Percentiles rank a stretch among this genome's conserved stretches.
phyloP scores from a whole-genome alignment of 2,797 vertebrate species.

The Phrynocephalus forsythii region DNA sequence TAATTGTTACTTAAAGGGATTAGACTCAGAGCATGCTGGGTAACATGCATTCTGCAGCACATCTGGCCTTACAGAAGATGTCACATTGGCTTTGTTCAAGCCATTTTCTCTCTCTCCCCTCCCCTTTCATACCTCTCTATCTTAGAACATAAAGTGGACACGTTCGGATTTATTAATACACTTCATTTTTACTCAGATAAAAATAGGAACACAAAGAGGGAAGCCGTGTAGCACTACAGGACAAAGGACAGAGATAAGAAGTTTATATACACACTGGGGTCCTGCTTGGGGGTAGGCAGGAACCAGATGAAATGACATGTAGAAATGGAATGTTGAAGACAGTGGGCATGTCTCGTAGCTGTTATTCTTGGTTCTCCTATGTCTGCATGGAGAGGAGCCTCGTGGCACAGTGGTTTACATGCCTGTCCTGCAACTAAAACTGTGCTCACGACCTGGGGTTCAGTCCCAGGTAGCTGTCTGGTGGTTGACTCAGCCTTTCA shows the following conservation, averaged over 20 bases:
- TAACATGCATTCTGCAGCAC: conserved; percentile 69
- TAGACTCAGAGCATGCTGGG: conserved; percentile 68
- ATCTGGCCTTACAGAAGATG: conserved; percentile 61
- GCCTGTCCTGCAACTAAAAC: no score
- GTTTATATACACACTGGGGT: neutral
- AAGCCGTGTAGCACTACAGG: neutral
- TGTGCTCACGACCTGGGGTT: no score
- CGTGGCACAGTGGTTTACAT: no score
- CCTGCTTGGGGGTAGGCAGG: neutral
- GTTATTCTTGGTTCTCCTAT: neutral
- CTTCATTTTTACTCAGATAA: conserved; percentile 6
- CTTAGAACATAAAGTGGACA: neutral
- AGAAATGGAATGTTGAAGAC: no score
- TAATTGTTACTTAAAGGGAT: conserved; percentile 81
- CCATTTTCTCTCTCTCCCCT: conserved; percentile 21
- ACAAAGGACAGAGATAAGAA: no score
- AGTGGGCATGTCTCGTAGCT: neutral
- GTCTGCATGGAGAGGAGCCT: neutral
- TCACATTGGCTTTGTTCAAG: conserved; percentile 46
- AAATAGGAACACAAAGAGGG: conserved; percentile 7
- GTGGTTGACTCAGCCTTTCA: no score
- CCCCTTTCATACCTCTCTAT: neutral
- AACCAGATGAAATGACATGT: no score
- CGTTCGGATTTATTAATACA: neutral
- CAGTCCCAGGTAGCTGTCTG: no score